Evolutionary conservation across 2,113 vertebrate species (phyloP).

Genomic region (Odobenus rosmarus): DNA sequence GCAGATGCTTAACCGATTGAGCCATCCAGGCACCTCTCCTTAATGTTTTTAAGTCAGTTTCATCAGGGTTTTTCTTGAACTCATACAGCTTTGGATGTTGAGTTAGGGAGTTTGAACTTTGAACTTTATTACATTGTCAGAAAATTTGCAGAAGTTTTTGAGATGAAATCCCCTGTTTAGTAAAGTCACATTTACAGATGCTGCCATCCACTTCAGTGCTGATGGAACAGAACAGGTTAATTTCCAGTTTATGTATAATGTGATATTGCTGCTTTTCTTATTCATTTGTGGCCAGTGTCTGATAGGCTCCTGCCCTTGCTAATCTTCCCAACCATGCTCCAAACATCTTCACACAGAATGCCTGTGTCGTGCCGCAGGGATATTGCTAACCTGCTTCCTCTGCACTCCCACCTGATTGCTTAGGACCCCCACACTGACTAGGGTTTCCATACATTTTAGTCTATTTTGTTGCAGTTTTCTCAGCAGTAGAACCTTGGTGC

Average conservation of each 20-base stretch:
- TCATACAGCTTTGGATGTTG: neutral
- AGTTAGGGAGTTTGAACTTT: neutral
- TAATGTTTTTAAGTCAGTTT: neutral
- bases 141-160: neutral
- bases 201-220: neutral
- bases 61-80: neutral
- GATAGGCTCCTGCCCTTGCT: neutral
- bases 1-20: neutral
- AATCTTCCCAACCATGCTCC: neutral
- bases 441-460: neutral
- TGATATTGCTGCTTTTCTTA: neutral
- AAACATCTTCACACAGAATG: neutral
- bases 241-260: neutral
- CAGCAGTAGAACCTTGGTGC: neutral
- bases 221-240: neutral
- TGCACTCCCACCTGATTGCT: neutral
- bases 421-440: neutral
- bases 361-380: neutral
- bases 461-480: neutral
- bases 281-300: neutral
- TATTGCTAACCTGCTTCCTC: neutral
- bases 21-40: neutral
- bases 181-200: neutral
- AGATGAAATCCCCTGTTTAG: neutral
- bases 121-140: neutral